Evolutionary conservation across 2,888 invertebrate genomes (phyloP).

Genomic region (Nomada ruficornis): DNA sequence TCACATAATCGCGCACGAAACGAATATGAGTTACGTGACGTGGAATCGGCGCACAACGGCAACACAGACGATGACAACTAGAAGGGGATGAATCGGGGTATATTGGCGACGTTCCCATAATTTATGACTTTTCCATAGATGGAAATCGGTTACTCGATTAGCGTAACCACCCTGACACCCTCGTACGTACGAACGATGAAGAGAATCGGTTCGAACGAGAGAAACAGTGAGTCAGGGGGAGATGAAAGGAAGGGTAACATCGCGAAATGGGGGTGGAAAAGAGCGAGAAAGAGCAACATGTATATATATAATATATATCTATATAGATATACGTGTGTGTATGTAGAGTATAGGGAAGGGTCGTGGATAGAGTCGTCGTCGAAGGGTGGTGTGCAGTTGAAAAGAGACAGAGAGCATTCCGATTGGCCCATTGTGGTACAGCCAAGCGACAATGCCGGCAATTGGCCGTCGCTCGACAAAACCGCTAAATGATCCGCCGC

Average conservation of each 20-base stretch:
- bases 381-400: conserved; percentile 71
- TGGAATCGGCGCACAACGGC: conserved; percentile 29
- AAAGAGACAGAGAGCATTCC: conserved; percentile 83
- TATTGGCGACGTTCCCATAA: conserved; percentile 48
- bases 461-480: conserved; percentile 85
- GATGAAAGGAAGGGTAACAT: conserved; percentile 25
- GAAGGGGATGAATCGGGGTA: conserved; percentile 11
- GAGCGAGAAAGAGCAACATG: conserved; percentile 29
- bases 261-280: conserved; percentile 31
- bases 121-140: conserved; percentile 78
- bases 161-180: conserved; percentile 79
- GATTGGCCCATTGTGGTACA: conserved; percentile 85
- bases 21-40: conserved; percentile 46
- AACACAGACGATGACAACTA: neutral
- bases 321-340: neutral
- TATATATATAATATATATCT: conserved; percentile 19
- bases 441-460: conserved; percentile 84
- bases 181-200: conserved; percentile 50
- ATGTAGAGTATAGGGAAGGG: conserved; percentile 58
- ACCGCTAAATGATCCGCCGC: conserved; percentile 85
- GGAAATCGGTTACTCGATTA: conserved; percentile 82
- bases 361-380: conserved; percentile 63
- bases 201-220: conserved; percentile 32
- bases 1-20: conserved; percentile 47
- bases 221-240: conserved; percentile 26